Base-by-base conservation (phyloP, 2,113 vertebrate species). In the Trematocara marginatum region DNA sequence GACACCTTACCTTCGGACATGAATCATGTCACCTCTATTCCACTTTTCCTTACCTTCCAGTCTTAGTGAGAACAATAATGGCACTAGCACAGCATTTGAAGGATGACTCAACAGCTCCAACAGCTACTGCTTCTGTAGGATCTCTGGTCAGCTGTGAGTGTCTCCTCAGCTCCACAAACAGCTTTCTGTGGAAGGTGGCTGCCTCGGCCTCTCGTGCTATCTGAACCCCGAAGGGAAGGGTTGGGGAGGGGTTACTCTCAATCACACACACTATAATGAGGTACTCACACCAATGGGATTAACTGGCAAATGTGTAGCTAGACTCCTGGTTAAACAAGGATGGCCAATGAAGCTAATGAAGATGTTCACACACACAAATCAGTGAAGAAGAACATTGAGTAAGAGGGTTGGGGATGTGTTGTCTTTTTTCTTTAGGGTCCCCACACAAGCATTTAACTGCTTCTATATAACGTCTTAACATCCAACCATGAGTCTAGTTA, bases 151-250 rank as follows among this genome's bases (percentile, higher is more conserved):
- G 95, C 49, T 96, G 93, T 2, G 97, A 95, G 95, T 97, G 95
- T 64, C 97, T 97, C 49, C 98, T 96, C 94, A 99, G 97, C 86
- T 98, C 99, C 94, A 99, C 98, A 86, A 99, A 99, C 96, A 99
- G 97, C 92, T 99, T 97, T 92, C 97, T 97, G 96, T 99, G 99
- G 97, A 97, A 99, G 96, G 96, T 98, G 96, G 98, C 98, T 12
- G 98, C 99, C 96, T 99, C 98, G 74, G 98, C 99, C 96, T 99
- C 99, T 59, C 98, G 97, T 91, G 99, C 98, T 96, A 99, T 99
- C 99, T 99, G 90, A 94, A 80, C 82, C 71, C 93, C 85, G 20
- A 82, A 69, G 81, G 90, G 90, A 85, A 88, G 89, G 92, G 88
- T 66, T 66, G 84, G 80, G 51, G 66, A 79, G 82, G 91, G 45